A percentile compares a stretch with the other conserved stretches of the same genome.
Evolutionary conservation across 1,140 invertebrate species (phyloP).

Genomic region (Drosophila kikkawai): DNA sequence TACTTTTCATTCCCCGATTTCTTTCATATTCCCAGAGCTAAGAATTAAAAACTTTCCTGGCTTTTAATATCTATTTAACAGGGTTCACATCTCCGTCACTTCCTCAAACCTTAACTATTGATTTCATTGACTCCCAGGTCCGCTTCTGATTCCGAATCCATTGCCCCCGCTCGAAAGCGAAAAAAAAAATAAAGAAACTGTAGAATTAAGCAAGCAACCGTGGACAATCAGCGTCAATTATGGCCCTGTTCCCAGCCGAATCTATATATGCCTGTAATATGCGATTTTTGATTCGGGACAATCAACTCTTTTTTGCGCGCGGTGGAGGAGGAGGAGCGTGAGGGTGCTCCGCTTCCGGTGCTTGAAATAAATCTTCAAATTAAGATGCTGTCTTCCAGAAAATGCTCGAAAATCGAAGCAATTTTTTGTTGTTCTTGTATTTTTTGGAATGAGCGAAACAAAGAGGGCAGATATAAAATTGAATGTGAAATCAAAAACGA

Average conservation of each 20-base stretch:
- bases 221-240: slow-evolving; percentile 77
- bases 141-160: slow-evolving; percentile 20
- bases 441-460: slow-evolving; percentile 62
- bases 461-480: slow-evolving; percentile 48
- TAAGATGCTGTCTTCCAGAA: slow-evolving; percentile 73
- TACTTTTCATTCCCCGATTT: no score
- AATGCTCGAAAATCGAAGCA: slow-evolving; percentile 78
- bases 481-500: slow-evolving; percentile 75
- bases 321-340: background rate
- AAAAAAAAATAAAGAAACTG: background rate
- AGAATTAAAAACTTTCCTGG: background rate
- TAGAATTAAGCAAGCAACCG: slow-evolving; percentile 48
- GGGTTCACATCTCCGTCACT: slow-evolving; percentile 6
- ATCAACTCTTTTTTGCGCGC: slow-evolving; percentile 56
- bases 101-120: slow-evolving; percentile 20
- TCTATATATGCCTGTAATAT: slow-evolving; percentile 25
- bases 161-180: slow-evolving; percentile 43
- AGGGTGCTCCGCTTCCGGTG: slow-evolving; percentile 65
- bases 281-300: slow-evolving; percentile 56
- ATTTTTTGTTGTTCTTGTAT: slow-evolving; percentile 42
- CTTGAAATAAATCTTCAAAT: slow-evolving; percentile 82
- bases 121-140: slow-evolving; percentile 18
- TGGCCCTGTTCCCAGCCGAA: slow-evolving; percentile 36
- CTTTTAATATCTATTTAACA: background rate
- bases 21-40: background rate